Percentiles rank a stretch among this genome's conserved stretches.
Evolutionary conservation across 1,140 invertebrate genomes (phyloP).

Genomic region (Vollenhovia emeryi): DNA sequence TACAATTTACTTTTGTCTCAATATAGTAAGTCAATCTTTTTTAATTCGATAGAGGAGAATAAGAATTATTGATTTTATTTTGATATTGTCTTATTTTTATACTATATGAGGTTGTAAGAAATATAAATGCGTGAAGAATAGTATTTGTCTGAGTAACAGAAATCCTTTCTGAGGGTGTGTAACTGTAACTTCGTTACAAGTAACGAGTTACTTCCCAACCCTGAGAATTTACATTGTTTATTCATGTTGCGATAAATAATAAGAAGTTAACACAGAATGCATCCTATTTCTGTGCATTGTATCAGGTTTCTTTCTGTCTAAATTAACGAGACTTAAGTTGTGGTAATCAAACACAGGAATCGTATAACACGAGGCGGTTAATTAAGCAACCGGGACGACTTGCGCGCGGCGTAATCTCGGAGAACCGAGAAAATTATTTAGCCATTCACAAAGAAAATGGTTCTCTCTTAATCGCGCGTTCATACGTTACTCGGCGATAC

Average conservation of each 20-base stretch:
- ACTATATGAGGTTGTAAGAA: no score
- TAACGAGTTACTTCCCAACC: no score
- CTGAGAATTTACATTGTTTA: background rate
- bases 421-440: constrained; percentile 10
- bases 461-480: constrained; percentile 30
- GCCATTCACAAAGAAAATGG: constrained; percentile 7
- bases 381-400: background rate
- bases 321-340: constrained; percentile 21
- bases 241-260: background rate
- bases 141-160: no score
- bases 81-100: no score
- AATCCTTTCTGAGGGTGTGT: no score
- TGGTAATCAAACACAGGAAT: background rate
- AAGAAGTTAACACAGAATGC: background rate
- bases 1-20: no score
- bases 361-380: background rate
- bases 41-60: no score
- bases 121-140: no score
- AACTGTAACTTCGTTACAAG: no score
- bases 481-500: constrained; percentile 24
- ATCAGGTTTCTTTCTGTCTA: background rate
- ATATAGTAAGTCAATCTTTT: no score
- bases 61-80: no score
- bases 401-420: background rate
- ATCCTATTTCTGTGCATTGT: background rate